Percentiles rank a stretch among this genome's conserved stretches.
These are phyloP conservation scores for Callipepla californica DNA, from an alignment of 2,113 vertebrate genomes.

Conservation along the genomic window DNA sequence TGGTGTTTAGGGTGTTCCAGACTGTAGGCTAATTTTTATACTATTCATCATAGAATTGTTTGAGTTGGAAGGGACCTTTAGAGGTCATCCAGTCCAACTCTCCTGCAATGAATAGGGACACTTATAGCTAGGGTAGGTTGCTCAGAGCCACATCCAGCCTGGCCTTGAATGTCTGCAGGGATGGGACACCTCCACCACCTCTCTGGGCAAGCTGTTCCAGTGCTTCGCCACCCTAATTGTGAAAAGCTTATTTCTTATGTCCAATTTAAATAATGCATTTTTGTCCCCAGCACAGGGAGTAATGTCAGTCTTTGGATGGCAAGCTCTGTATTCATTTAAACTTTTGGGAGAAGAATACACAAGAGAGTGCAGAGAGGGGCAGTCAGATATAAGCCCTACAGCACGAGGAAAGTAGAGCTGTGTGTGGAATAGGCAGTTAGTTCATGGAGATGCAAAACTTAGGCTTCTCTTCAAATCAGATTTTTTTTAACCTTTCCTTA, in stretches of 20 bases:
- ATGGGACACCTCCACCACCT: too few relatives aligned
- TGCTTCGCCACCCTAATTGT: too few relatives aligned
- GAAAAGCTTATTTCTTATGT: too few relatives aligned
- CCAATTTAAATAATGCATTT: background rate
- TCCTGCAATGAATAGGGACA: too few relatives aligned
- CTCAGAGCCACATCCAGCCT: too few relatives aligned
- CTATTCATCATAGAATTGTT: too few relatives aligned
- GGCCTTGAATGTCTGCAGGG: too few relatives aligned
- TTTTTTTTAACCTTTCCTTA: background rate
- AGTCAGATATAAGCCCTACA: background rate
- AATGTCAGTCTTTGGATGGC: background rate
- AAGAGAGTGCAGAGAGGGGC: fast-evolving
- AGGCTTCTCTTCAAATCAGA: background rate
- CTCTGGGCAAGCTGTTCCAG: too few relatives aligned
- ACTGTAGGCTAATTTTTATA: background rate
- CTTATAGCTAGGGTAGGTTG: too few relatives aligned
- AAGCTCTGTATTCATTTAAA: background rate
- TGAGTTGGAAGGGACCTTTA: too few relatives aligned
- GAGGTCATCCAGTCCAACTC: too few relatives aligned
- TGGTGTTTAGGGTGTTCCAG: background rate
- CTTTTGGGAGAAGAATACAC: background rate
- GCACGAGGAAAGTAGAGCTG: background rate
- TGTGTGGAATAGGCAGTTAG: background rate
- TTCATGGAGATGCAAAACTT: background rate
- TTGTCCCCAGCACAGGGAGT: background rate